These are phyloP conservation scores for Philaethria dido DNA, from an alignment of 2,888 invertebrate species.

Conservation along the genomic window DNA sequence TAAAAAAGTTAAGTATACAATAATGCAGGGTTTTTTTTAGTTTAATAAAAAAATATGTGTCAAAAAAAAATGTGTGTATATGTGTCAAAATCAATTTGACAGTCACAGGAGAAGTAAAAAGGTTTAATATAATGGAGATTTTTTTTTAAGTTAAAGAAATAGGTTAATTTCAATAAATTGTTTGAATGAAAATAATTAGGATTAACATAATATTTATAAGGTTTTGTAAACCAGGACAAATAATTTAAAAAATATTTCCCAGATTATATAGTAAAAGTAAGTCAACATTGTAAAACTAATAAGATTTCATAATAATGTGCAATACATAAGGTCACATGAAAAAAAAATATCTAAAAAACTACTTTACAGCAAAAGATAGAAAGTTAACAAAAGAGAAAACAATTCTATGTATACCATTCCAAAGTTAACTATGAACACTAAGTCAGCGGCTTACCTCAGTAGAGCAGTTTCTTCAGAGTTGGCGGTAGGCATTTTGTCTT, in stretches of 20 bases:
- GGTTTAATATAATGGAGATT: background rate
- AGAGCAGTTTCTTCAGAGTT: slow-evolving; percentile 94
- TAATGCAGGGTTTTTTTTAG: too few species aligned
- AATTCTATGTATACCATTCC: slow-evolving; percentile 12
- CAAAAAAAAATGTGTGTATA: too few species aligned
- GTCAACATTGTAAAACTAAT: background rate
- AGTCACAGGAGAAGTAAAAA: background rate
- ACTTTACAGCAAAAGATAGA: slow-evolving; percentile 5
- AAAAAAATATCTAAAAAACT: slow-evolving; percentile 3
- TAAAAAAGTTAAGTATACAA: too few species aligned
- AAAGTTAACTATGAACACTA: slow-evolving; percentile 12
- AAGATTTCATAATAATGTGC: background rate
- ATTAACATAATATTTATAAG: too few species aligned
- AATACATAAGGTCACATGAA: background rate
- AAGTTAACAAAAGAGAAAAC: background rate
- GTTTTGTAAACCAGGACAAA: too few species aligned
- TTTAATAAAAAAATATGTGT: background rate
- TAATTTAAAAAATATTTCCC: too few species aligned
- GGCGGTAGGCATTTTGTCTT: slow-evolving; percentile 87
- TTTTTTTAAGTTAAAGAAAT: too few species aligned
- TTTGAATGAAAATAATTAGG: too few species aligned
- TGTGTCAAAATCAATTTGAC: background rate
- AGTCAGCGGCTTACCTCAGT: slow-evolving; percentile 88
- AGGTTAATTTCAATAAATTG: too few species aligned
- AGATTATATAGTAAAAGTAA: too few species aligned